These are phyloP conservation scores for Centruroides vittatus DNA, from an alignment of 1,140 invertebrate genomes.

Conservation along the genomic window DNA sequence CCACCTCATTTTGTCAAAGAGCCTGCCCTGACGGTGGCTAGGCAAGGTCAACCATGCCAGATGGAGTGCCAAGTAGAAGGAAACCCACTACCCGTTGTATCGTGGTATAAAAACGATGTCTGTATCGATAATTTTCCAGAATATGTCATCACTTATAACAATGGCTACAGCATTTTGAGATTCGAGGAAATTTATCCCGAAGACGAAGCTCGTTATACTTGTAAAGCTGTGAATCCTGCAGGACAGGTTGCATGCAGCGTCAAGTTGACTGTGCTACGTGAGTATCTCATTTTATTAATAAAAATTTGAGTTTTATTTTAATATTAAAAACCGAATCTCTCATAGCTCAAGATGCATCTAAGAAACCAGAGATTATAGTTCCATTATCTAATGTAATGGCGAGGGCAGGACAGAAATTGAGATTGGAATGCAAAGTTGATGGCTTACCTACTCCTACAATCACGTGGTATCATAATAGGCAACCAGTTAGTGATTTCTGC, in stretches of 20 bases:
- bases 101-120: slow-evolving; percentile 85
- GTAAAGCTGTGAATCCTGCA: slow-evolving; percentile 34
- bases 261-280: slow-evolving; percentile 27
- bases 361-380: slow-evolving; percentile 38
- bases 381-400: slow-evolving; percentile 45
- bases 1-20: slow-evolving; percentile 48
- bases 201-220: slow-evolving; percentile 46
- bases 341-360: slow-evolving; percentile 33
- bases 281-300: background rate
- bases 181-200: slow-evolving; percentile 41
- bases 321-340: background rate
- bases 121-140: slow-evolving; percentile 61
- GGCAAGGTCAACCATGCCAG: slow-evolving; percentile 47
- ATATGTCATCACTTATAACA: slow-evolving; percentile 50
- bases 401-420: slow-evolving; percentile 45
- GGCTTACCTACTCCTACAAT: slow-evolving; percentile 32
- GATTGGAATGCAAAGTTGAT: slow-evolving; percentile 52
- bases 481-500: slow-evolving; percentile 53
- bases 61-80: slow-evolving; percentile 63
- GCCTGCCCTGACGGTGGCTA: slow-evolving; percentile 42
- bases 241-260: slow-evolving; percentile 36
- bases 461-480: slow-evolving; percentile 66
- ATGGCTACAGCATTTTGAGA: slow-evolving; percentile 33
- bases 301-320: no score
- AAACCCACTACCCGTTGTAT: slow-evolving; percentile 64